Evolutionary conservation across 2,888 invertebrate species (phyloP).

Genomic region (Linyphia triangularis): DNA sequence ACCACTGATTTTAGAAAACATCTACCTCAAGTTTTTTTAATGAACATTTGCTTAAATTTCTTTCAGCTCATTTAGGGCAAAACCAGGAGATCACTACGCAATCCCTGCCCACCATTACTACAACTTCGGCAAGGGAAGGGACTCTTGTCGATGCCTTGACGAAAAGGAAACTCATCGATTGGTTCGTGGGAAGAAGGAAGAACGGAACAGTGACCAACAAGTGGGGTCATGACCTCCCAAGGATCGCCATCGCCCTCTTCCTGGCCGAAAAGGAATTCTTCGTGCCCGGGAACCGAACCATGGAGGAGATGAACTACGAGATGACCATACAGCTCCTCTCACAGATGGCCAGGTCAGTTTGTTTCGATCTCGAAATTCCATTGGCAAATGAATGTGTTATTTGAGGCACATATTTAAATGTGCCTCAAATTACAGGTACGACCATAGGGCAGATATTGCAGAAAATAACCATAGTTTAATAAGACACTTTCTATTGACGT

Average conservation of each 20-base stretch:
- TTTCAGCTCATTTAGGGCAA: too few relatives aligned
- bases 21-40: too few relatives aligned
- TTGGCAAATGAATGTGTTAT: too few relatives aligned
- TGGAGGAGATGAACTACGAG: conserved; percentile 26
- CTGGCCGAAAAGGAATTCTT: background rate
- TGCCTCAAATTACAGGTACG: too few relatives aligned
- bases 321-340: conserved; percentile 11
- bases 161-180: background rate
- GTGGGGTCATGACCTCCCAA: conserved; percentile 8
- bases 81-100: too few relatives aligned
- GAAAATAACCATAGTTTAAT: too few relatives aligned
- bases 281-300: background rate
- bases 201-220: background rate
- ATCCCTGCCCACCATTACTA: background rate
- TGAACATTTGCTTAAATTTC: too few relatives aligned
- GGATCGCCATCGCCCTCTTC: conserved; percentile 4
- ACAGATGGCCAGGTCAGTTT: background rate
- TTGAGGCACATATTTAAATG: too few relatives aligned
- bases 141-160: background rate
- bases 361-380: too few relatives aligned
- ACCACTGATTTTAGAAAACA: too few relatives aligned
- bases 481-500: too few relatives aligned
- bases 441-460: too few relatives aligned
- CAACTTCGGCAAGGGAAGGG: background rate
- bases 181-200: background rate